Conservation (phyloP, 1,140 invertebrate genomes). For the Littorina saxatilis region DNA sequence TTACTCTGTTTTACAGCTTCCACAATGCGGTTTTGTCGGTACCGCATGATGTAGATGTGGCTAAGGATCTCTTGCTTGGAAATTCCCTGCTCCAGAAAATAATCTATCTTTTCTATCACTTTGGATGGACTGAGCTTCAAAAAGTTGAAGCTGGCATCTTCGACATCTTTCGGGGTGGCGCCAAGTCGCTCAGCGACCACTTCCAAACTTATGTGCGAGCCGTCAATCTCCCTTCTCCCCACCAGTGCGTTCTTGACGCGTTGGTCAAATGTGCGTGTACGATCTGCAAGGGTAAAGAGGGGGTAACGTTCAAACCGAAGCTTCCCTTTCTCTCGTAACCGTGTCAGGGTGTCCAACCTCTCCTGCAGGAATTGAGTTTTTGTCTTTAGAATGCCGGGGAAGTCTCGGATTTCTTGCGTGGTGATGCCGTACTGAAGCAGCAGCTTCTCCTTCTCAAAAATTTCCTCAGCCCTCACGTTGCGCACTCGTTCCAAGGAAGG, state of each 20-base stretch:
- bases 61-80: neutral
- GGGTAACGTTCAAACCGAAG: constrained; percentile 17
- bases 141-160: constrained; percentile 25
- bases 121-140: neutral
- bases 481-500: neutral
- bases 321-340: constrained; percentile 9
- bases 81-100: constrained; percentile 15
- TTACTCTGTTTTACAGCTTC: neutral
- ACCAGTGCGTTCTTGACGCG: neutral
- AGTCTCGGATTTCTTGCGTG: neutral
- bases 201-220: neutral
- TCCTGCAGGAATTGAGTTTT: neutral
- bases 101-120: neutral
- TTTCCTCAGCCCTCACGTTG: neutral
- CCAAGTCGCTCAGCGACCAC: neutral
- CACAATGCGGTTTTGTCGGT: neutral
- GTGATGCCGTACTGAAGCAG: constrained; percentile 4
- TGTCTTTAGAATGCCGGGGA: constrained; percentile 2
- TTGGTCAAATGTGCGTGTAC: neutral
- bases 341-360: neutral
- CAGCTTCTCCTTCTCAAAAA: neutral
- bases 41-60: constrained; percentile 29
- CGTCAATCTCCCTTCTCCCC: neutral
- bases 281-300: neutral
- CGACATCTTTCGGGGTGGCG: constrained; percentile 17